These are phyloP conservation scores for Archocentrus centrarchus DNA, from an alignment of 2,113 vertebrate genomes.

Conservation along the genomic window DNA sequence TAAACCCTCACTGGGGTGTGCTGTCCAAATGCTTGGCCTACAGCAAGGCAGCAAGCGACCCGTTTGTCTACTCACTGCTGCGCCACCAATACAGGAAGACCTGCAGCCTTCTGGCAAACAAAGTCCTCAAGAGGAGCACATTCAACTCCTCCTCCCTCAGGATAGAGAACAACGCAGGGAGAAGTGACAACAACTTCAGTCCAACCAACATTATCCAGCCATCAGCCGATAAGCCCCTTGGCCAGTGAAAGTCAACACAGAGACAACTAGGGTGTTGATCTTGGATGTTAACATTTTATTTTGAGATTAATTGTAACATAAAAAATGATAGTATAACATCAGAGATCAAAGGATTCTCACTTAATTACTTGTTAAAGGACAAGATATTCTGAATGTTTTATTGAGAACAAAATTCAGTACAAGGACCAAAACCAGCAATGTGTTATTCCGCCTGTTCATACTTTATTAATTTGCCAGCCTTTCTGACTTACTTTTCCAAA, in stretches of 20 bases:
- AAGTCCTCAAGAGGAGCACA: slow-evolving; percentile 86
- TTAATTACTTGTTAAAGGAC: background rate
- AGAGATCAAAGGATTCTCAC: background rate
- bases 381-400: slow-evolving; percentile 16
- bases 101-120: slow-evolving; percentile 89
- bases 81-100: slow-evolving; percentile 94
- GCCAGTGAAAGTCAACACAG: slow-evolving; percentile 35
- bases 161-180: slow-evolving; percentile 52
- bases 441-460: background rate
- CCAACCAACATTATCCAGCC: slow-evolving; percentile 38
- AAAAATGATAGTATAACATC: background rate
- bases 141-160: slow-evolving; percentile 84
- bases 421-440: slow-evolving; percentile 5
- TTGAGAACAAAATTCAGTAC: background rate
- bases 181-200: slow-evolving; percentile 17
- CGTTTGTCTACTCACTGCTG: slow-evolving; percentile 95
- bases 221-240: slow-evolving; percentile 16
- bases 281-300: background rate
- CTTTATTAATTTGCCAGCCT: background rate
- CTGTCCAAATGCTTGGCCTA: slow-evolving; percentile 95
- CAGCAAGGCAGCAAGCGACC: slow-evolving; percentile 95
- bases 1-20: slow-evolving; percentile 91
- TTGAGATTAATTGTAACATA: background rate
- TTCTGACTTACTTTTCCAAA: background rate
- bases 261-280: background rate